Conservation (phyloP, 2,888 invertebrate genomes). For the Pammene fasciana region DNA sequence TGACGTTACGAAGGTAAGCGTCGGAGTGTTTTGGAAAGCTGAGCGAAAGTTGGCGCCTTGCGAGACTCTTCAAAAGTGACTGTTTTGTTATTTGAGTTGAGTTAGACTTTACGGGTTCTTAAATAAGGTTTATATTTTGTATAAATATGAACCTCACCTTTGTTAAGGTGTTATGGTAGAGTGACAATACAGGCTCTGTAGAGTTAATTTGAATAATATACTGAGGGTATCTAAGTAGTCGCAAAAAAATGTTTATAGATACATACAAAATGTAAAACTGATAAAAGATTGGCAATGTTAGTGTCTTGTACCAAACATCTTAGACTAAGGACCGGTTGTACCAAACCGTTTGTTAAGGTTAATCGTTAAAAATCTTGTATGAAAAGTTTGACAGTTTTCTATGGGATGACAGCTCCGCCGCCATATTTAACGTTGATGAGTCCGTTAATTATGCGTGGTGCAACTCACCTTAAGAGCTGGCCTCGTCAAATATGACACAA, state of each 20-base stretch:
- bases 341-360: too few relatives aligned
- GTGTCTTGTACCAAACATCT: too few relatives aligned
- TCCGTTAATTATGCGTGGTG: too few relatives aligned
- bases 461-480: too few relatives aligned
- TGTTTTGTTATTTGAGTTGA: constrained; percentile 12
- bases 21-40: constrained; percentile 76
- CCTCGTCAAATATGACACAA: too few relatives aligned
- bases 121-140: constrained; percentile 6
- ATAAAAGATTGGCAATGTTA: too few relatives aligned
- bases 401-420: too few relatives aligned
- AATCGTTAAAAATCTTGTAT: too few relatives aligned
- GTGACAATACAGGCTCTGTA: constrained; percentile 48
- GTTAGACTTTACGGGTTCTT: background rate
- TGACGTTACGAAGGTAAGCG: constrained; percentile 51
- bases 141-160: background rate
- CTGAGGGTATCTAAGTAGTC: background rate
- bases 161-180: constrained; percentile 62
- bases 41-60: constrained; percentile 75
- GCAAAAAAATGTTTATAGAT: background rate
- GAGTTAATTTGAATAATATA: constrained; percentile 28
- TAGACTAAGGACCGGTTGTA: too few relatives aligned
- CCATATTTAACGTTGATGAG: too few relatives aligned
- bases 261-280: too few relatives aligned
- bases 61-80: constrained; percentile 44
- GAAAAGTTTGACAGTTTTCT: too few relatives aligned